Conservation (phyloP, 2,113 vertebrate genomes). For the Sphyrna mokarran region DNA sequence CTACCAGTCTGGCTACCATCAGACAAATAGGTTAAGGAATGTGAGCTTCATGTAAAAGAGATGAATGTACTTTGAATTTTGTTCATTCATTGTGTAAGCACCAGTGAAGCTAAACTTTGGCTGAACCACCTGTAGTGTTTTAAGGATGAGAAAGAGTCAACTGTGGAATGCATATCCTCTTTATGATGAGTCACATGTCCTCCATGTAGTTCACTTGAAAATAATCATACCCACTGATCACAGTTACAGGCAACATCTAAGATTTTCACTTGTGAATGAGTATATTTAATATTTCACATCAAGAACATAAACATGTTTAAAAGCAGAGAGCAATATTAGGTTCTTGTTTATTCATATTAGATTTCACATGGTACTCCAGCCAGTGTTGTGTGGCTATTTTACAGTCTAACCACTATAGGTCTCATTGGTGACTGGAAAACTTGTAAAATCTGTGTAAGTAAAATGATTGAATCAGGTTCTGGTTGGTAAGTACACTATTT, state of each 20-base stretch:
- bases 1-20: background rate
- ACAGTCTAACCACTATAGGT: too few species aligned
- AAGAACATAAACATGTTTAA: background rate
- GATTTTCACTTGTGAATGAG: background rate
- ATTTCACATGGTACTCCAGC: background rate
- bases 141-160: background rate
- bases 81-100: background rate
- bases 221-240: background rate
- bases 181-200: background rate
- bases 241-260: background rate
- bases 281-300: background rate
- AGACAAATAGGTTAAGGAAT: background rate
- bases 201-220: background rate
- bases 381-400: too few species aligned
- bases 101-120: background rate
- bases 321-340: background rate
- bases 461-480: too few species aligned
- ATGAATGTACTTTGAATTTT: background rate
- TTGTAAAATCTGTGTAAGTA: too few species aligned
- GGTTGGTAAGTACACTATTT: too few species aligned
- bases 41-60: background rate
- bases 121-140: background rate
- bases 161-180: background rate
- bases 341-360: background rate
- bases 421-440: too few species aligned